phyloP scores from a whole-genome alignment of 2,888 invertebrate genomes.

The Amphipyra berbera region DNA sequence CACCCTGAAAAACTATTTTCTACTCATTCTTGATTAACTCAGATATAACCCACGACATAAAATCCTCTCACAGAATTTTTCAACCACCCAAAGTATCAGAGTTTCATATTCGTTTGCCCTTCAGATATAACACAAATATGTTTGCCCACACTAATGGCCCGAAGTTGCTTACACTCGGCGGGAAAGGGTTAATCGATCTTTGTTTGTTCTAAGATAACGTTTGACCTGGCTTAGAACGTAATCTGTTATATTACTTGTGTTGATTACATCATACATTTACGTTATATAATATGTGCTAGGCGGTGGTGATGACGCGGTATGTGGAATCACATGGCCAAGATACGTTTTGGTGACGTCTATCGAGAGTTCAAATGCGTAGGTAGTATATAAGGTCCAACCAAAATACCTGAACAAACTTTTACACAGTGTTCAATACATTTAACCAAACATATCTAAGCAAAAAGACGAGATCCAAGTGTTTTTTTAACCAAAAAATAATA shows the following conservation, averaged over 20 bases:
- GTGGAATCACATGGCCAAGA: too few species aligned
- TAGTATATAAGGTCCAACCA: too few species aligned
- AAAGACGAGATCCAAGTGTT: too few species aligned
- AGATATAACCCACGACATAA: neutral
- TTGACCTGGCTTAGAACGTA: constrained; percentile 38
- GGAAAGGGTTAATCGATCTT: constrained; percentile 73
- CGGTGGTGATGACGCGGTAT: too few species aligned
- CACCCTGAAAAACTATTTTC: too few species aligned
- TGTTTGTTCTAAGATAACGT: constrained; percentile 63
- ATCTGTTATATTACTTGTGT: constrained; percentile 26
- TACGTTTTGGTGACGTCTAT: too few species aligned
- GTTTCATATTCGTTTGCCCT: constrained; percentile 52
- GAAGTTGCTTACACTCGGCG: constrained; percentile 57
- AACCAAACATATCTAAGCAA: too few species aligned
- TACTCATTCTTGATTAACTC: too few species aligned
- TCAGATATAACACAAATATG: constrained; percentile 59
- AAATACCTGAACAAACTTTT: too few species aligned
- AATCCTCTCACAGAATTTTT: constrained; percentile 2
- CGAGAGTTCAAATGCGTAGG: too few species aligned
- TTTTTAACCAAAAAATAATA: too few species aligned
- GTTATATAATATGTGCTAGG: neutral
- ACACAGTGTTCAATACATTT: too few species aligned
- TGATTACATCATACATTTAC: neutral
- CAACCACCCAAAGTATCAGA: constrained; percentile 42
- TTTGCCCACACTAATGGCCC: constrained; percentile 71